Evolutionary conservation across 1,140 invertebrate genomes (phyloP).

Genomic region (Phymastichus coffea): DNA sequence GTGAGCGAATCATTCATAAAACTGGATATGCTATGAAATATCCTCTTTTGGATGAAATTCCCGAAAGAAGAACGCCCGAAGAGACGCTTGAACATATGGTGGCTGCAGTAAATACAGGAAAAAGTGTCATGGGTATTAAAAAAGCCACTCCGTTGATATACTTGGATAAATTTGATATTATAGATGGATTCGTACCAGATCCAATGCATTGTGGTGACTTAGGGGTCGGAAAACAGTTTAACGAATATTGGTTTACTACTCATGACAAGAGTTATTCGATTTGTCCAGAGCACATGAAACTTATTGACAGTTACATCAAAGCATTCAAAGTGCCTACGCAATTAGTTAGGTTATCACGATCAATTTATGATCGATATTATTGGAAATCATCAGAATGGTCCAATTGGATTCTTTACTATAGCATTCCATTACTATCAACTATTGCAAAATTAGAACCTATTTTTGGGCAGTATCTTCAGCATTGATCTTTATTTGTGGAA

Average conservation of each 20-base stretch:
- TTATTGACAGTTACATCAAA: neutral
- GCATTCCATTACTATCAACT: neutral
- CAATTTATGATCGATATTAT: neutral
- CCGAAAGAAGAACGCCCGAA: constrained; percentile 3
- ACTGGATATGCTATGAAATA: constrained; percentile 14
- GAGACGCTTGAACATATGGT: constrained; percentile 1
- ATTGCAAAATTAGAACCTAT: neutral
- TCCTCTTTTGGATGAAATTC: neutral
- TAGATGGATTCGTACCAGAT: constrained; percentile 26
- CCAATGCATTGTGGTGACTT: constrained; percentile 25
- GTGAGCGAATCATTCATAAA: neutral
- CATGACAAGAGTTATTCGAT: neutral
- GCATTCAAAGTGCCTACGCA: neutral
- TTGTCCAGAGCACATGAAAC: neutral
- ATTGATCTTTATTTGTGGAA: constrained; percentile 26
- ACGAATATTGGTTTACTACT: constrained; percentile 23
- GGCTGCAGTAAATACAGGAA: neutral
- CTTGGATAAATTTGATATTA: constrained; percentile 26
- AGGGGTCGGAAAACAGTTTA: constrained; percentile 26
- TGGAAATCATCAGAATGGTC: constrained; percentile 9
- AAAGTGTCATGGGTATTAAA: constrained; percentile 17
- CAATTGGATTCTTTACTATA: constrained; percentile 7
- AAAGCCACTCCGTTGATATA: constrained; percentile 14
- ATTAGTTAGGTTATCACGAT: neutral
- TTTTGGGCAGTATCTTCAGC: neutral